A percentile compares a stretch with the other conserved stretches of the same genome.
These are phyloP conservation scores for Scaptomyza cyrtandrae DNA, from an alignment of 2,888 invertebrate genomes.

Conservation along the genomic window DNA sequence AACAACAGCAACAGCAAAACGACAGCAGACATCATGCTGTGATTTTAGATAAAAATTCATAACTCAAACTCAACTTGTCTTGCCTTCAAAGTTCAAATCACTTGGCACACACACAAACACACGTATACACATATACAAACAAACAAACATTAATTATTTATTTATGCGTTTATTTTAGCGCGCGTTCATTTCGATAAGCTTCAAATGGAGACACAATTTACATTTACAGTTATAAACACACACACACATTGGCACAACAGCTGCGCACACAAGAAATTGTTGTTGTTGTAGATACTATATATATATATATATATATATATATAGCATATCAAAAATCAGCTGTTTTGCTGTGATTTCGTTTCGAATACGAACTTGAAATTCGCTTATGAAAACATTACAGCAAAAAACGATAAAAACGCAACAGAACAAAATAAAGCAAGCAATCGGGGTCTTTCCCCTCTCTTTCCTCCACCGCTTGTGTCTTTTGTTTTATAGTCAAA, in stretches of 20 bases:
- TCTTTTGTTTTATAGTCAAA: slow-evolving; percentile 16
- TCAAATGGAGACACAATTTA: slow-evolving; percentile 73
- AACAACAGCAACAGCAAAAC: slow-evolving; percentile 47
- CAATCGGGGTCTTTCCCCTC: not conserved
- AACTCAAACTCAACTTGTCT: slow-evolving; percentile 78
- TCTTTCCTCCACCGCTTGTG: not conserved
- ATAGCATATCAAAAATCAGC: slow-evolving; percentile 52
- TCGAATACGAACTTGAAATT: slow-evolving; percentile 67
- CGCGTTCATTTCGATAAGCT: slow-evolving; percentile 75
- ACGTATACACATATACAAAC: slow-evolving; percentile 2
- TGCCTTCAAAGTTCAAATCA: slow-evolving; percentile 81
- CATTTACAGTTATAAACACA: slow-evolving; percentile 68
- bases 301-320: not conserved
- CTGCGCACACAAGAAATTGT: slow-evolving; percentile 28
- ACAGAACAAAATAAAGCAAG: slow-evolving; percentile 6
- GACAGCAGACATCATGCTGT: slow-evolving; percentile 71
- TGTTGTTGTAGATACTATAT: no score
- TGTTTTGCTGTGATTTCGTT: slow-evolving; percentile 54
- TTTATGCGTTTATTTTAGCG: slow-evolving; percentile 77
- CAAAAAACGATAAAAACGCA: slow-evolving; percentile 48
- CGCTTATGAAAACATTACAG: slow-evolving; percentile 37
- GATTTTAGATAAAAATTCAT: slow-evolving; percentile 80
- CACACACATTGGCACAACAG: slow-evolving; percentile 18
- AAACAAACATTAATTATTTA: slow-evolving; percentile 63
- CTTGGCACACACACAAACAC: slow-evolving; percentile 61